Evolutionary conservation across 2,113 vertebrate species (phyloP).

Genomic region (Pelecanus crispus): DNA sequence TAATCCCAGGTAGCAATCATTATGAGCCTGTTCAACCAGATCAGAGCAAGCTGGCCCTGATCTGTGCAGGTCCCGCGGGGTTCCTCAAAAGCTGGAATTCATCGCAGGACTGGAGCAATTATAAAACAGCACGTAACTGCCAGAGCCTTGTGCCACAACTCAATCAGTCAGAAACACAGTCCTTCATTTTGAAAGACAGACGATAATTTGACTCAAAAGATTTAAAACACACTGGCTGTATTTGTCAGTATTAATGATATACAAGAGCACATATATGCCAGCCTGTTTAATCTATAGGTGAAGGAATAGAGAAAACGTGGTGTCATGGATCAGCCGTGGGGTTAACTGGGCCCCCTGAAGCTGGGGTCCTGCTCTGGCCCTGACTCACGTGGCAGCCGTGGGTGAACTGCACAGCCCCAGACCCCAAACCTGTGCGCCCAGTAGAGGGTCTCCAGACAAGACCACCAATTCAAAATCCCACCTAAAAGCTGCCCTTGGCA

Average conservation of each 20-base stretch:
- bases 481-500: background rate
- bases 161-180: background rate
- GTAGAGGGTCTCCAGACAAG: background rate
- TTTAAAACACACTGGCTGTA: background rate
- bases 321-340: background rate
- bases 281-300: background rate
- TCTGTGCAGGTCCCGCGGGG: background rate
- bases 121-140: background rate
- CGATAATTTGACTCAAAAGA: accelerated
- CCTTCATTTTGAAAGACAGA: background rate
- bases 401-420: background rate
- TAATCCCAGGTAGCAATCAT: background rate
- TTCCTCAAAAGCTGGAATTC: background rate
- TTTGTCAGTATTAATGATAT: background rate
- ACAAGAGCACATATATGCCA: background rate
- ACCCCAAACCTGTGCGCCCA: background rate
- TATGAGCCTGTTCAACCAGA: background rate
- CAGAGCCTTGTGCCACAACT: background rate
- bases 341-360: background rate
- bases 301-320: background rate
- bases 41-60: background rate
- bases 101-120: background rate
- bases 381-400: background rate
- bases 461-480: background rate
- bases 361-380: background rate